These are phyloP conservation scores for Prunella strophiata DNA, from an alignment of 2,797 vertebrate species.

Conservation along the genomic window DNA sequence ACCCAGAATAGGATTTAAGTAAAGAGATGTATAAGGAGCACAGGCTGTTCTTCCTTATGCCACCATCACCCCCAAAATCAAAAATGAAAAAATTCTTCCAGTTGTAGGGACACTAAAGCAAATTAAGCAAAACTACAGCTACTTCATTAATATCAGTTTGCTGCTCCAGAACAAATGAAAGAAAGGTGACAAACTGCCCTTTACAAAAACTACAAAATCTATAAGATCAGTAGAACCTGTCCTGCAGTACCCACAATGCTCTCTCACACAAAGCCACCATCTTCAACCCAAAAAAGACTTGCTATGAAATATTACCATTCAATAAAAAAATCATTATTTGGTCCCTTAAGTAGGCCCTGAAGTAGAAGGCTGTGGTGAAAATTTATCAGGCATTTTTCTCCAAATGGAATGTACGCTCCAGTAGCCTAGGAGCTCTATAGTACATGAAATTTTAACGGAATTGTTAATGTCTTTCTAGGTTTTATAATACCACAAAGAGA, in stretches of 20 bases:
- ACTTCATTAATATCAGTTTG: background rate
- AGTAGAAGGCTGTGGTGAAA: slow-evolving; percentile 53
- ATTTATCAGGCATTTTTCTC: slow-evolving; percentile 41
- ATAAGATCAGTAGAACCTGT: background rate
- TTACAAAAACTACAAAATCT: background rate
- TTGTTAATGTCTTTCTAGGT: slow-evolving; percentile 77
- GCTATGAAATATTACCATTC: slow-evolving; percentile 68
- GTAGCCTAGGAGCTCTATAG: slow-evolving; percentile 35
- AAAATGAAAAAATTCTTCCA: background rate
- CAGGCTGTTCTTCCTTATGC: background rate
- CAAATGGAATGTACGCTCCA: slow-evolving; percentile 62
- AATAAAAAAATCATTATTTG: slow-evolving; percentile 71
- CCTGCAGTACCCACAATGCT: background rate
- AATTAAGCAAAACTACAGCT: background rate
- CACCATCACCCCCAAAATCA: background rate
- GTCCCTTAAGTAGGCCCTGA: slow-evolving; percentile 78
- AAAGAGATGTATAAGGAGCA: background rate
- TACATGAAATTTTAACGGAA: slow-evolving; percentile 76
- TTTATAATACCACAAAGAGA: slow-evolving; percentile 75
- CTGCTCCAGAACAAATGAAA: background rate
- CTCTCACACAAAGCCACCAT: slow-evolving; percentile 34
- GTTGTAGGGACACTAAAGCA: background rate
- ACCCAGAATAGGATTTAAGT: background rate
- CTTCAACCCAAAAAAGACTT: background rate
- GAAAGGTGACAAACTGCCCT: background rate